These are phyloP conservation scores for Taurulus bubalis DNA, from an alignment of 2,113 vertebrate genomes.

Conservation along the genomic window DNA sequence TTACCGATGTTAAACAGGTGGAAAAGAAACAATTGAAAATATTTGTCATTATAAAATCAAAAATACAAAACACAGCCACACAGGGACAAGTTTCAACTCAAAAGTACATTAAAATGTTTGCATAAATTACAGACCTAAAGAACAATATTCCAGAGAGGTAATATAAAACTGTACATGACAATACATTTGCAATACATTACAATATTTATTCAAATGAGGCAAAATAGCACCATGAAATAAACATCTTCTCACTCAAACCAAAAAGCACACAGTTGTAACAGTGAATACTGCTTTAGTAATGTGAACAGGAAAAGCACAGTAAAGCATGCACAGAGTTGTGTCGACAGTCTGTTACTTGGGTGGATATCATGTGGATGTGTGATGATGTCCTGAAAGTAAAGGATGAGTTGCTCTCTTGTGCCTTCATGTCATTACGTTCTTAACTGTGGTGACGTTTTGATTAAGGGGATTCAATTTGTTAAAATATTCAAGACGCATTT, in stretches of 20 bases:
- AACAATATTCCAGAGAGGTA: constrained; percentile 78
- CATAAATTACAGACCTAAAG: constrained; percentile 80
- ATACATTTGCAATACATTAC: constrained; percentile 83
- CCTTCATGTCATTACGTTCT: constrained; percentile 53
- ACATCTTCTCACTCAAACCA: constrained; percentile 61
- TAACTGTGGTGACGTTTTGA: constrained; percentile 49
- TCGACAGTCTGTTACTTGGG: constrained; percentile 12
- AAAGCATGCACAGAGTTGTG: constrained; percentile 27
- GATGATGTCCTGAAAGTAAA: constrained; percentile 22
- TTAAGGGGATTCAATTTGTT: constrained; percentile 37
- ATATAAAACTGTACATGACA: constrained; percentile 85
- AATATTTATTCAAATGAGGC: constrained; percentile 80
- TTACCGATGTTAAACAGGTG: constrained; percentile 52
- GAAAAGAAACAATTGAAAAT: constrained; percentile 66
- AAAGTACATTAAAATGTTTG: constrained; percentile 78
- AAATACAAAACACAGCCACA: constrained; percentile 75
- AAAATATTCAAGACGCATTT: constrained; percentile 40
- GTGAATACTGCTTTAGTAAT: constrained; percentile 64
- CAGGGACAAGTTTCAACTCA: constrained; percentile 73
- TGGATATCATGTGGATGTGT: constrained; percentile 7
- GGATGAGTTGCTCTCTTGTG: constrained; percentile 36
- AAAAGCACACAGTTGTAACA: constrained; percentile 62
- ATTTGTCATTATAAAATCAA: constrained; percentile 68
- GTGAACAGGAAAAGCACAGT: constrained; percentile 58
- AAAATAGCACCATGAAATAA: constrained; percentile 79